Conservation (phyloP, 2,888 invertebrate species). For the Conomelus anceps region DNA sequence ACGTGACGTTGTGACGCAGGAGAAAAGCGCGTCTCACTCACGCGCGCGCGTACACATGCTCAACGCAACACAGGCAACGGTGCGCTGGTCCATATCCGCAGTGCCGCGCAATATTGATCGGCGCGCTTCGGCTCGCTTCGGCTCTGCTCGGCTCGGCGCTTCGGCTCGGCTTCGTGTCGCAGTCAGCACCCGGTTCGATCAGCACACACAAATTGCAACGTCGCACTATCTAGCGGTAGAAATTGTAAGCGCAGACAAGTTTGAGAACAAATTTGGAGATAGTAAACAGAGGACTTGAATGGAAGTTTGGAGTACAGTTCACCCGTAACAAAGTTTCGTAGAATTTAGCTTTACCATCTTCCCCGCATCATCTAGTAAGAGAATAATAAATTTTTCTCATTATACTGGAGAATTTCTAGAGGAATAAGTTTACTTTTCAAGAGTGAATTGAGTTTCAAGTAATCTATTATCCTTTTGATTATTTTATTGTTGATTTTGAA, state of each 20-base stretch:
- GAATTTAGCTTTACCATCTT: not conserved
- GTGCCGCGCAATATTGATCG: not conserved
- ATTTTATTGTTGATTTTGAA: too few species aligned
- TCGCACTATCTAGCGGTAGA: not conserved
- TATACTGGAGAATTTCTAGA: too few species aligned
- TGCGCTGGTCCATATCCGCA: not conserved
- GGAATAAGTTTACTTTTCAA: too few species aligned
- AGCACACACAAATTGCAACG: not conserved
- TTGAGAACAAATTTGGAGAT: not conserved
- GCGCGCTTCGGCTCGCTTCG: not conserved
- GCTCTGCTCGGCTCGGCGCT: not conserved
- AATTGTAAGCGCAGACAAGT: not conserved
- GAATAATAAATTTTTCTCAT: too few species aligned
- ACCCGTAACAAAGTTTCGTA: not conserved
- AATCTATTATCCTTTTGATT: too few species aligned
- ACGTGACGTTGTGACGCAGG: too few species aligned
- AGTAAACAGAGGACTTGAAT: not conserved
- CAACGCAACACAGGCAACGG: not conserved
- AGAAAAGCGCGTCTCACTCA: not conserved
- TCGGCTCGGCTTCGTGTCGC: not conserved
- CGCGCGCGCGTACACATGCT: not conserved
- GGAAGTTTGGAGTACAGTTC: not conserved
- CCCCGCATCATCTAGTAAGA: too few species aligned
- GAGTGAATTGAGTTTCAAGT: too few species aligned
- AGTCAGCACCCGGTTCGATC: not conserved